Evolutionary conservation across 2,113 vertebrate species (phyloP), one percentile per base, ranked within the genome.

Genomic region (Cyrtonyx montezumae): DNA sequence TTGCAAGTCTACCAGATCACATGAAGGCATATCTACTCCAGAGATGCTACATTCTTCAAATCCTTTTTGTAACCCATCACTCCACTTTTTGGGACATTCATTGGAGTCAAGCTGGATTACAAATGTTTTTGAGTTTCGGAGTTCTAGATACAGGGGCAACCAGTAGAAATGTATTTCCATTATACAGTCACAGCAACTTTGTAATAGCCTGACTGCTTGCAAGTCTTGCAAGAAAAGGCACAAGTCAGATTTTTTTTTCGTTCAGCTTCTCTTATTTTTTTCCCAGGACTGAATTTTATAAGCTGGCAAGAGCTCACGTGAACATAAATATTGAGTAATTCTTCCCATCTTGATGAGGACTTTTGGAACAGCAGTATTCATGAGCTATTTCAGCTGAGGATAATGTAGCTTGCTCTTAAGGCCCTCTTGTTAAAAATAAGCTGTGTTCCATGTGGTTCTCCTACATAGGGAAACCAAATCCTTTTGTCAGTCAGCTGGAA

Each of bases 341-440:
- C 77, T 81, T 79, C 36, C 45, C 36, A 45, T 45, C 56, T 36
- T 55, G 56, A 56, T 1, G 1, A 11, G 49, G 68, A 67, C 49
- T 56, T 69, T 49, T 49, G 49, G n/a, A 56, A 26, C 43, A 22
- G 43, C 26, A 73, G 10, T 9, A 45, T 34, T 84, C 30, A 11
- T 2, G 46, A 75, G 56, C 20, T 82, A 40, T 78, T 85, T 69
- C 77, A 88, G 49, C 36, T 66, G 70, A 85, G 84, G 76, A 49
- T 79, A 78, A 61, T 32, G 49, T 40, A 66, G 40, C 49, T 88
- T n/a, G 46, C 25, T 91, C 14, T 81, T 77, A 55, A 91, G 32
- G 34, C 23, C 10, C 61, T 34, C 76, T 91, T 84, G 61, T 93
- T 91, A 88, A 93, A 95, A 93, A 88, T 82, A 91, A 66, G 43